Base-by-base conservation (phyloP, 2,888 invertebrate species). In the Campaea margaritaria region DNA sequence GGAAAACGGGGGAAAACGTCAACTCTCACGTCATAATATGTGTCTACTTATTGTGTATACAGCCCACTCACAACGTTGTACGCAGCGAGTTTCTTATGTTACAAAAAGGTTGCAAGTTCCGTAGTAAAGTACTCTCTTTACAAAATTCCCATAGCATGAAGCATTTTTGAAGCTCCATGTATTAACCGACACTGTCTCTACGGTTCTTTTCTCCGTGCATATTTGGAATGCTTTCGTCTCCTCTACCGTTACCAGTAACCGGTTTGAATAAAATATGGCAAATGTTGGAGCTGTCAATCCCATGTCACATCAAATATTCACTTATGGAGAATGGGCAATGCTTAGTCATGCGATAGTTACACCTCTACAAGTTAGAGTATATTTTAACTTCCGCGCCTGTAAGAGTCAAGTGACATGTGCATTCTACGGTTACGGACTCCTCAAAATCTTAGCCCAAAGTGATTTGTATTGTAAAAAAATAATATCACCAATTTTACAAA, bases 1-100 rank as follows among this genome's bases (percentile, higher is more conserved):
- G 83, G 79, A 81, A 88, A 87, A 86, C 81, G 79, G 84, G 87
- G 88, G 86, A 82, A 77, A 83, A 86, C 87, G 85, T 89, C 85
- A 89, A 90, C 88, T 89, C 87, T 89, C 86, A 86, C 84, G 78
- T 89, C 87, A 86, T 88, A 69, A 67, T 63, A 86, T 78, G 79
- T 86, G 41, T 47, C 45, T 81, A 80, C 77, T 75, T 75, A 75
- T 73, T 69, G 65, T 51, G 63, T 64, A 63, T 27, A 69, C 14
- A 46, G 43, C 44, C 49, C 34, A 27, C 47, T 44, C 61, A 64
- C 66, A 64, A 66, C 57, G 51, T 52, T 56, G 31, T 44, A 39
- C 50, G 34, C 42, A 31, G 31, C 39, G 45, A 51, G 49, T 52
- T 31, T 43, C 46, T 48, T 54, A 39, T 14, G 8, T 14, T 14